Evolutionary conservation across 2,888 invertebrate genomes (phyloP).

Genomic region (Leuctra nigra): DNA sequence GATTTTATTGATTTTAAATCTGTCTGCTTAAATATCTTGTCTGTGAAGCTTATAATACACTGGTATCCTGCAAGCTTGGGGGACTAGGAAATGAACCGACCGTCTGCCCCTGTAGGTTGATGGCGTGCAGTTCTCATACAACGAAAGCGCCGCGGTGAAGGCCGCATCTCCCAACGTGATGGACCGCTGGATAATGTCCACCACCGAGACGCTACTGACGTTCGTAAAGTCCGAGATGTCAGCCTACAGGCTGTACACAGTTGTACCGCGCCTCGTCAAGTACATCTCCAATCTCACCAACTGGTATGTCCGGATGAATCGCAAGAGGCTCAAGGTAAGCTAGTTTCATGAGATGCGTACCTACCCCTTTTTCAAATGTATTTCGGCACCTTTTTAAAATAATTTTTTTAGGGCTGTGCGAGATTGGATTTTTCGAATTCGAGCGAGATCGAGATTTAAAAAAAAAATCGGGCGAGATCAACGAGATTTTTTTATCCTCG

Average conservation of each 20-base stretch:
- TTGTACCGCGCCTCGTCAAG: constrained; percentile 86
- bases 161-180: constrained; percentile 64
- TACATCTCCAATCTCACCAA: constrained; percentile 98
- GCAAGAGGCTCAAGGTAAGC: constrained; percentile 73
- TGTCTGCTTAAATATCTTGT: too few species aligned
- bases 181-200: constrained; percentile 97
- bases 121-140: constrained; percentile 37
- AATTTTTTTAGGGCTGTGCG: too few species aligned
- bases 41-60: too few species aligned
- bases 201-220: constrained; percentile 84
- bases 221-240: constrained; percentile 92
- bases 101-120: constrained; percentile 43
- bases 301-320: constrained; percentile 97
- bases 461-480: too few species aligned
- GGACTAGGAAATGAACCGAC: too few species aligned
- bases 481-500: too few species aligned
- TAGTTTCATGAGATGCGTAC: not conserved
- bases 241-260: constrained; percentile 90
- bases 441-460: too few species aligned
- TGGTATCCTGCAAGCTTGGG: too few species aligned
- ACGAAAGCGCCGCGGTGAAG: constrained; percentile 36
- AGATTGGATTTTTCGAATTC: too few species aligned
- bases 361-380: not conserved
- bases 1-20: too few species aligned
- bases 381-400: not conserved